Conservation (phyloP, 2,797 vertebrate species). For the Euphonia xanthogaster region DNA sequence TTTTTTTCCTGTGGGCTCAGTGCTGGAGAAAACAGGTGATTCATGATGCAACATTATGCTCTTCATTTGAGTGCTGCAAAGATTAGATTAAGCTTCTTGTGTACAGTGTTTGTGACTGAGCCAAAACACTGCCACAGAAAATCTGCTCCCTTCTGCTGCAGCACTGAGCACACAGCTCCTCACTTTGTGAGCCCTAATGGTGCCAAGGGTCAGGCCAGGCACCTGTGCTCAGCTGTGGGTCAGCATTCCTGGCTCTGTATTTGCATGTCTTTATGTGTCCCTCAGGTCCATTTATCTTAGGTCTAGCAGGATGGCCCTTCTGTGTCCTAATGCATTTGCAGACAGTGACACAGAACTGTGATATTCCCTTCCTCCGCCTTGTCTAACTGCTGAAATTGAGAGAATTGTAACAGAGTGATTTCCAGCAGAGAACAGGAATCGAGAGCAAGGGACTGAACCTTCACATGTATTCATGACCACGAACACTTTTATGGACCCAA, state of each 20-base stretch:
- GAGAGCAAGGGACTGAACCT: conserved; percentile 42
- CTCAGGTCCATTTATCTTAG: neutral
- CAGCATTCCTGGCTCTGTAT: neutral
- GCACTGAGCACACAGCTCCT: neutral
- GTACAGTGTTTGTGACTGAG: neutral
- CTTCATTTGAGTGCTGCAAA: conserved; percentile 4
- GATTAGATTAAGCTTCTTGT: conserved; percentile 20
- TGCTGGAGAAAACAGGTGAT: neutral
- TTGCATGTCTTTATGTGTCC: neutral
- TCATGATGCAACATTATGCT: neutral
- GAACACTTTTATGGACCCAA: conserved; percentile 58
- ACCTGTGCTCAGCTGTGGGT: neutral
- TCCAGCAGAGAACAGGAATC: conserved; percentile 67
- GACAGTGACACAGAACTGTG: conserved; percentile 37
- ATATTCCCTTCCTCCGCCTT: conserved; percentile 54
- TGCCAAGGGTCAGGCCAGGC: neutral
- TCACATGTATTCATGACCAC: conserved; percentile 58
- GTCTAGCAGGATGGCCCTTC: neutral
- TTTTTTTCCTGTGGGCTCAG: neutral
- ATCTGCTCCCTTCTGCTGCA: neutral
- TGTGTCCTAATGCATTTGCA: neutral
- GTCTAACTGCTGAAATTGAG: conserved; percentile 48
- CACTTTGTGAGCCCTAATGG: neutral
- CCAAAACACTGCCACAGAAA: neutral
- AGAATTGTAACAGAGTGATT: conserved; percentile 56